Conservation (phyloP, 1,140 invertebrate species). For the Apocrypta bakeri region DNA sequence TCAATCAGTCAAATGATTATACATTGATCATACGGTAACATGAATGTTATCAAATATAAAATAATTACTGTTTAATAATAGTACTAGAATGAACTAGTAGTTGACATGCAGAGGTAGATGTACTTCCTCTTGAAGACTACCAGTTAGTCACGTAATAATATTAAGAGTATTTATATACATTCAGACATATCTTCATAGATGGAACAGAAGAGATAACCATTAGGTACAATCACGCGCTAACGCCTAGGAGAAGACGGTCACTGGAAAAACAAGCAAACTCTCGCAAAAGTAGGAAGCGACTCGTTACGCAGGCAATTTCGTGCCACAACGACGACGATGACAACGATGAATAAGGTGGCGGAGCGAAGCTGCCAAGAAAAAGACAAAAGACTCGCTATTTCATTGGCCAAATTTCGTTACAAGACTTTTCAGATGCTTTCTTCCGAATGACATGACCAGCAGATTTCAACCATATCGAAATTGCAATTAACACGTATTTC, state of each 20-base stretch:
- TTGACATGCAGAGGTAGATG: no score
- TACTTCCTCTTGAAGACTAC: no score
- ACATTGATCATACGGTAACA: no score
- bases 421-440: neutral
- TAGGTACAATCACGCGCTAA: constrained; percentile 29
- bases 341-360: constrained; percentile 19
- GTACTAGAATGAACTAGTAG: no score
- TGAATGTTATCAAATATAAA: no score
- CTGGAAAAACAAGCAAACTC: constrained; percentile 54
- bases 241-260: constrained; percentile 21
- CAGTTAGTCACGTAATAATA: no score
- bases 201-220: constrained; percentile 7
- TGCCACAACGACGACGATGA: constrained; percentile 38
- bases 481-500: no score
- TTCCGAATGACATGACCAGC: no score
- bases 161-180: no score
- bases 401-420: neutral
- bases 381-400: neutral
- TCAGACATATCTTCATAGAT: neutral
- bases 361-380: neutral
- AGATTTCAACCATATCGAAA: no score
- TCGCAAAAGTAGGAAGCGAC: constrained; percentile 66
- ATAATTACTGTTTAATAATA: no score
- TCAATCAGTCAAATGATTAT: no score
- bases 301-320: constrained; percentile 68